phyloP scores from a whole-genome alignment of 1,140 invertebrate genomes.

The Drosophila arawakana region DNA sequence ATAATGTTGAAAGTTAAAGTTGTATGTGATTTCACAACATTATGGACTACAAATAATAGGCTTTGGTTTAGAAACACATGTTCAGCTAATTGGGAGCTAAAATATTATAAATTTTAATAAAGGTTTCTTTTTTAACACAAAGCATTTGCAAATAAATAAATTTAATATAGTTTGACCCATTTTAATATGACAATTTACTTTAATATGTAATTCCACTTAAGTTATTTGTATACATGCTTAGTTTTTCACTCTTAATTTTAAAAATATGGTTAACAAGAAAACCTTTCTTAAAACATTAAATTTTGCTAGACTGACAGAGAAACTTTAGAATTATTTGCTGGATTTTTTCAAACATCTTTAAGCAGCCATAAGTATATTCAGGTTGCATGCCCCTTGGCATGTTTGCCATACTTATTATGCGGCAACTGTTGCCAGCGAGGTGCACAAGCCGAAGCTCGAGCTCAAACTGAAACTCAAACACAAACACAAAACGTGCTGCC shows the following conservation, averaged over 20 bases:
- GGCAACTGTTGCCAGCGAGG: slow-evolving; percentile 55
- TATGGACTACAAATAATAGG: slow-evolving; percentile 2
- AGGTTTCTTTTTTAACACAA: too few species aligned
- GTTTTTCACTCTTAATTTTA: too few species aligned
- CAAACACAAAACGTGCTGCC: slow-evolving; percentile 43
- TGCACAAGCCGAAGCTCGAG: slow-evolving; percentile 37
- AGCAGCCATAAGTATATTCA: slow-evolving; percentile 7
- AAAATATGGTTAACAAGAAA: too few species aligned
- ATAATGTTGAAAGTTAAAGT: slow-evolving; percentile 11
- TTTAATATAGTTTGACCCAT: too few species aligned
- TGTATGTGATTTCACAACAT: neutral
- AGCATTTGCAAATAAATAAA: too few species aligned
- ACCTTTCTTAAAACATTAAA: neutral
- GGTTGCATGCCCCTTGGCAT: slow-evolving; percentile 8
- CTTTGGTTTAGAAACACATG: slow-evolving; percentile 4
- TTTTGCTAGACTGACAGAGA: neutral
- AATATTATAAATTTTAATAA: too few species aligned
- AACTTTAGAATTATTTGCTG: neutral
- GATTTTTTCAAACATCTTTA: slow-evolving; percentile 5
- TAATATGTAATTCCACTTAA: too few species aligned
- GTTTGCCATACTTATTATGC: slow-evolving; percentile 75
- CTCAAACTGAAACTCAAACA: slow-evolving; percentile 14
- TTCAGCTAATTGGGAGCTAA: neutral
- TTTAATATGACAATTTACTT: too few species aligned
- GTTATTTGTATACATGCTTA: too few species aligned